Evolutionary conservation across 1,140 invertebrate species (phyloP), one percentile per base, ranked within the genome.

Genomic region (Drosophila punjabiensis): DNA sequence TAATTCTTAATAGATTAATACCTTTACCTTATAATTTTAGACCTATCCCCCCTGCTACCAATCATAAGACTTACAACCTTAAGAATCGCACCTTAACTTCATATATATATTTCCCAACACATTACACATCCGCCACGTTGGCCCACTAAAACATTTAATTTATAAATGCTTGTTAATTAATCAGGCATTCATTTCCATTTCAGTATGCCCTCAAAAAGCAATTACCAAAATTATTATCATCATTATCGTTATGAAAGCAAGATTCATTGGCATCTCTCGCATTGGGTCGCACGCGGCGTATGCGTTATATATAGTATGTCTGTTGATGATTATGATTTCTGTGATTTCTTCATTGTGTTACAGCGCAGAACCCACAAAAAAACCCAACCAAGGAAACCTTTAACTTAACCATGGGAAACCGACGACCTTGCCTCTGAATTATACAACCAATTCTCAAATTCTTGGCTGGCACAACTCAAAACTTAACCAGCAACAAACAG

Each of bases 141-240:
- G 37, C 66, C 58, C 43, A 64, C 33, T 37, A 30, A 58, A 24
- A 62, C 9, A 74, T 56, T 77, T 56, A 61, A 78, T 70, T 70
- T 48, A 50, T 77, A 62, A 39, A 70, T 56, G 50, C 45, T 62
- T 69, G 78, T 60, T 77, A 64, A 71, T 59, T 76, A 61, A 81
- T 53, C 52, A 48, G 47, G 45, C 70, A 61, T 74, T 74, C 53
- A 50, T 50, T 71, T 37, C 13, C 14, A n/a, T n/a, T 6, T 48
- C 16, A 35, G n/a, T 32, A n/a, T 78, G 76, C 59, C 66, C 53
- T 79, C 47, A 71, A 64, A 77, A 45, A 37, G 33, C 48, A 43
- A 63, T 70, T 78, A 77, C 65, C 71, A 75, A 75, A 58, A 77
- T 77, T 76, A 78, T 78, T 56, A 78, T 68, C 58, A 70, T 78